Conservation (phyloP, 1,140 invertebrate genomes). For the Teleogryllus occipitalis region DNA sequence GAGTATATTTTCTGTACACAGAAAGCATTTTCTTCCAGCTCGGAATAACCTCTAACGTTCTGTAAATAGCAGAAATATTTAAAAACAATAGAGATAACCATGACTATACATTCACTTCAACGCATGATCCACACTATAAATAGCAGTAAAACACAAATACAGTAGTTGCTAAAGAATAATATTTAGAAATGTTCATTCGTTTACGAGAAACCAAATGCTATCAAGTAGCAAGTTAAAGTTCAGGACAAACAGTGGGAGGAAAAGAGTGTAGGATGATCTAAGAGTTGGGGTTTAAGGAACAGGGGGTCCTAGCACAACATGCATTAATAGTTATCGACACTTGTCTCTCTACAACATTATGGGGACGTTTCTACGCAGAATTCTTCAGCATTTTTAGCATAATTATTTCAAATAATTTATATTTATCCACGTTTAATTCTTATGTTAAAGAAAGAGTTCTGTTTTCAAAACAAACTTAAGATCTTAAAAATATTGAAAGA, state of each 20-base stretch:
- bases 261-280: neutral
- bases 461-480: no score
- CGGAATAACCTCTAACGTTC: neutral
- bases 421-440: no score
- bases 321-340: neutral
- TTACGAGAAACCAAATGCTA: neutral
- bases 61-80: neutral
- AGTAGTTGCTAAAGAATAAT: neutral
- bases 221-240: neutral
- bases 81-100: neutral
- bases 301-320: neutral
- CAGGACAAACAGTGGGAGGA: neutral
- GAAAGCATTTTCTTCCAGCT: neutral
- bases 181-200: neutral
- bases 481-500: no score
- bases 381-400: no score
- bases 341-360: neutral
- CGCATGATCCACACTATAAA: neutral
- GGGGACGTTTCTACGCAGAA: no score
- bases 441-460: no score
- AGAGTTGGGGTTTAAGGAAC: neutral
- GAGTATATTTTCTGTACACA: neutral
- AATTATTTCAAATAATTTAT: no score
- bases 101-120: neutral
- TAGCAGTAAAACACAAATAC: neutral